These are phyloP conservation scores for Plodia interpunctella DNA, from an alignment of 1,140 invertebrate genomes.

Conservation along the genomic window DNA sequence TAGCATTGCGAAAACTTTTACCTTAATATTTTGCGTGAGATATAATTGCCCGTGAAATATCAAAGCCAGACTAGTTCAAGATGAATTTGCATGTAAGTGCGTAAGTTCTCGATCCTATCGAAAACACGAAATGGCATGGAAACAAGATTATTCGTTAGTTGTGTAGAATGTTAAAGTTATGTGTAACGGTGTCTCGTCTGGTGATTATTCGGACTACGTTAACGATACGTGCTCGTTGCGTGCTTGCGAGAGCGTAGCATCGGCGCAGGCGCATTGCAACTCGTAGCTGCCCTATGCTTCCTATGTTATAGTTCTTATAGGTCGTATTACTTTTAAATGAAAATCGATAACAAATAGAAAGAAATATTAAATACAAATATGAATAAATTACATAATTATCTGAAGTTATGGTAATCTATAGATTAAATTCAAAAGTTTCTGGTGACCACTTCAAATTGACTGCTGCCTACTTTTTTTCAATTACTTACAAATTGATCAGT, in stretches of 20 bases:
- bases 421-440: too few species aligned
- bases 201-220: slow-evolving; percentile 67
- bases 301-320: neutral
- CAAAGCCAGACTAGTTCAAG: slow-evolving; percentile 2
- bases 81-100: slow-evolving; percentile 7
- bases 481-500: too few species aligned
- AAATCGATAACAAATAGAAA: too few species aligned
- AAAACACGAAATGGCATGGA: slow-evolving; percentile 52
- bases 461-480: too few species aligned
- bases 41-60: slow-evolving; percentile 2
- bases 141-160: slow-evolving; percentile 59
- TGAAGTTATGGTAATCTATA: too few species aligned
- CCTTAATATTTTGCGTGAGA: neutral
- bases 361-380: too few species aligned
- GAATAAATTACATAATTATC: too few species aligned
- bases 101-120: slow-evolving; percentile 32
- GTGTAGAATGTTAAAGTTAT: slow-evolving; percentile 53
- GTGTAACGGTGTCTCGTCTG: slow-evolving; percentile 64
- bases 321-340: neutral
- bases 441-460: too few species aligned
- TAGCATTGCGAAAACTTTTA: slow-evolving; percentile 16
- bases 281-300: slow-evolving; percentile 15
- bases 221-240: slow-evolving; percentile 41
- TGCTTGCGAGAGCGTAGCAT: slow-evolving; percentile 32
- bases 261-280: slow-evolving; percentile 10